A percentile compares a stretch with the other conserved stretches of the same genome.
These are phyloP conservation scores for Mustela lutreola DNA, from an alignment of 2,113 vertebrate species.

Conservation along the genomic window DNA sequence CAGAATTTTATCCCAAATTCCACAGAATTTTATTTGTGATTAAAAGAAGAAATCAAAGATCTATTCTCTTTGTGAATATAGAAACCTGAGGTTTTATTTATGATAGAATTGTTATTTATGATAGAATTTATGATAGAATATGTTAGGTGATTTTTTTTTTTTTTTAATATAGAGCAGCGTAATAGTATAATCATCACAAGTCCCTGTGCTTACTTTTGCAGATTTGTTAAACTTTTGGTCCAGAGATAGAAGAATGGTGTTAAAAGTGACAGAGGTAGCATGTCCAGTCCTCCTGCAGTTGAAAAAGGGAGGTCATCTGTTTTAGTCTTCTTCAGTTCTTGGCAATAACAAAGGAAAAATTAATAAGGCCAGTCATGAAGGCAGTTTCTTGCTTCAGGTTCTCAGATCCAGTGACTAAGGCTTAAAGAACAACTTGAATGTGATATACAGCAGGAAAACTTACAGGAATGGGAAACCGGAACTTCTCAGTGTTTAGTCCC, in stretches of 20 bases:
- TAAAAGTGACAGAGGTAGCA: constrained; percentile 23
- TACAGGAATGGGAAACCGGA: background rate
- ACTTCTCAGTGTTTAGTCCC: background rate
- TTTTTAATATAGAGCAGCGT: constrained; percentile 19
- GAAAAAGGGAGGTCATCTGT: constrained; percentile 79
- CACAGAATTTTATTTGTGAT: constrained; percentile 6
- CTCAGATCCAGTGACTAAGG: constrained; percentile 79
- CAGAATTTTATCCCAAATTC: background rate
- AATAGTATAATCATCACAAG: background rate
- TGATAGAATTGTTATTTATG: background rate
- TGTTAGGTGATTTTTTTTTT: background rate
- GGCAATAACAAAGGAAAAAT: constrained; percentile 87
- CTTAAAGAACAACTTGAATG: constrained; percentile 34
- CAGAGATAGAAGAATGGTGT: background rate
- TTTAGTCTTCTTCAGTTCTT: constrained; percentile 79
- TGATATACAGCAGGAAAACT: background rate
- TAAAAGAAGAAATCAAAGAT: constrained; percentile 15
- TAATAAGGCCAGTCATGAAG: constrained; percentile 76
- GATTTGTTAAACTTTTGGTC: constrained; percentile 33
- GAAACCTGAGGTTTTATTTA: background rate
- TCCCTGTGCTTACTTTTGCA: background rate
- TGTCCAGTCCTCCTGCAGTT: background rate
- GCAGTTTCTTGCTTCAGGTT: constrained; percentile 67
- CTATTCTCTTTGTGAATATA: background rate
- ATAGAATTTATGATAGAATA: background rate